Evolutionary conservation across 1,140 invertebrate genomes (phyloP), one percentile per base, ranked within the genome.

Genomic region (Cephus cinctus): DNA sequence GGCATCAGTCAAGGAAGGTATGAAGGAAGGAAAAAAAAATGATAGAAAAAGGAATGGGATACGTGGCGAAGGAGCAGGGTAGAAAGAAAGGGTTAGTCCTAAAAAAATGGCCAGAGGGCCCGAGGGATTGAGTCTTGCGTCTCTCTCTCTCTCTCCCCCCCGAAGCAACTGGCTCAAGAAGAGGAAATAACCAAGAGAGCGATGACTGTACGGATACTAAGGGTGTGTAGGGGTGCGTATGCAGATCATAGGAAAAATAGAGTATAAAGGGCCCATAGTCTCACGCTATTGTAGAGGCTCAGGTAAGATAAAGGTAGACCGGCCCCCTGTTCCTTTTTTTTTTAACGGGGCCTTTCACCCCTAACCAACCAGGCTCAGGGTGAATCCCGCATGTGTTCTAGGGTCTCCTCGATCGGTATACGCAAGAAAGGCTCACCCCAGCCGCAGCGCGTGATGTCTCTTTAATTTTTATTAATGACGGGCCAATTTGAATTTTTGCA

Each of bases 391-490:
- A 30, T 15, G 14, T 30, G 8, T 5, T 12, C 34, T 15, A 36
- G 34, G 34, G 34, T 12, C 19, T 12, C 27, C 27, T 9, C 14
- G 27, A 30, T 30, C 27, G 9, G 27, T 12, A 12, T 12, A 9
- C 27, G 9, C 14, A 63, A 59, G 54, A 66, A 62, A 59, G 56
- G 52, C 43, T 59, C 58, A 63, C 61, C 61, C 66, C 53, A 58
- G 50, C 22, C 27, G 16, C 38, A 38, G 52, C 45, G 50, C 57
- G 60, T 69, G 71, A 75, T 75, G 73, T 76, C 73, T 75, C 73
- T 76, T 76, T 76, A 76, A 76, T 76, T 76, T 75, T 76, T 76
- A 76, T 76, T 76, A 76, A 76, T 76, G 73, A 76, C 69, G 25
- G n/a, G 43, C 39, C 54, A 67, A 75, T 76, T 74, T 76, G 71